Evolutionary conservation across 2,797 vertebrate genomes (phyloP), one percentile per base, ranked within the genome.

Genomic region (Alfaro cultratus): DNA sequence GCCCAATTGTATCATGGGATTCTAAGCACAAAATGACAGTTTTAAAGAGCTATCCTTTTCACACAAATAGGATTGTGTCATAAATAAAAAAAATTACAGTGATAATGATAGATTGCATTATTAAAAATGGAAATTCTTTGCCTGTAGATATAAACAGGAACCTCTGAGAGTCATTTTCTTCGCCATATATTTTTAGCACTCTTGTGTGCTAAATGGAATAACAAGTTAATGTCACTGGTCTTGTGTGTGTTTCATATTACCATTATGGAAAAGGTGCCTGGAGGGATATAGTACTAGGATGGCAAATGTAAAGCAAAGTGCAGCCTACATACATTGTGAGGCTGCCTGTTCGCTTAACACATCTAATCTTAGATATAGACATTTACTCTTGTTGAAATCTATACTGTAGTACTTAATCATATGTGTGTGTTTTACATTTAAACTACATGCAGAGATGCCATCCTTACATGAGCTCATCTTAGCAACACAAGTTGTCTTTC

Each of bases 191-290:
- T 88, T 88, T 86, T 85, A 85, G 55, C 51, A 39, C 81, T 83
- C 53, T 78, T 74, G 57, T 84, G 79, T 81, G 81, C 86, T 60
- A 68, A 80, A 86, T 89, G 83, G 88, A 91, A 90, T 90, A 90
- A 87, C 83, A 91, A 92, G 86, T 90, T 91, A 93, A 93, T 94
- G 93, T 92, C 88, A 93, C 85, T 87, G 88, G 85, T 88, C 74
- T 86, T 85, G 83, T 89, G 85, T 81, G 88, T 34, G 12, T 87
- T 84, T 92, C 87, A 88, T 93, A 91, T 93, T 91, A 86, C 78
- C 85, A 90, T 91, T 90, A 93, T 90, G 82, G 85, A 90, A 81
- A 91, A 75, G 76, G 76, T 86, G 92, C 91, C 93, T 15, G 78
- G 74, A 92, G 92, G 90, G 90, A 84, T 47, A 79, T 29, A 78